Evolutionary conservation across 2,888 invertebrate genomes (phyloP), one percentile per base, ranked within the genome.

Genomic region (Sinhomidia bicolor): DNA sequence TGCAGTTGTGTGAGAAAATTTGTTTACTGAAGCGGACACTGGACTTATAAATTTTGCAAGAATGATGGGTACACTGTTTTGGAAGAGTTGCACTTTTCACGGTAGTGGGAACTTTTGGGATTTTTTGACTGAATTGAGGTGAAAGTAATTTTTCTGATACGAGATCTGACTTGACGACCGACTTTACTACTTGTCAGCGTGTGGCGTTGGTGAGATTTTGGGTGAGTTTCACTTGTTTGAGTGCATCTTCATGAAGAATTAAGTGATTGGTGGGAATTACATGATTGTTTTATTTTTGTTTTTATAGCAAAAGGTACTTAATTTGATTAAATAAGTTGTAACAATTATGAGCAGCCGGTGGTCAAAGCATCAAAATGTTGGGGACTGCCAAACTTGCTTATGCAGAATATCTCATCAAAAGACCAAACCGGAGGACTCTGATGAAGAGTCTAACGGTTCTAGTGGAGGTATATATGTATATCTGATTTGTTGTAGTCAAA

Each of bases 381-480:
- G 92, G 10, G 92, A 92, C 62, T 92, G 92, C 83, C 91, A 92
- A 86, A 92, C 92, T 9, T 92, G 92, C 65, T 60, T 92, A 0
- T 92, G 92, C 85, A 83, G 92, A 81, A 92, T 92, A 85, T 91
- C 91, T 17, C 91, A 90, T 82, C 92, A 91, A 90, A 91, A 91
- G 88, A 89, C 89, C 29, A 88, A 90, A 44, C 91, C 92, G 29
- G 91, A 91, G 32, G 90, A 89, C 54, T 88, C 91, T 20, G 91
- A 91, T 17, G 91, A 92, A 17, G 91, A 91, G 44, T 82, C 82
- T 12, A 85, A 89, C 51, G 71, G 88, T 17, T 76, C 89, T 3
- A 71, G 88, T 32, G 89, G 88, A 74, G 91, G 92, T 92, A 62
- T 26, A 83, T 79, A 80, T 17, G 92, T 92, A 62, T 26, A 83